These are phyloP conservation scores for Phragmatobia fuliginosa DNA, from an alignment of 2,888 invertebrate genomes.

Conservation along the genomic window DNA sequence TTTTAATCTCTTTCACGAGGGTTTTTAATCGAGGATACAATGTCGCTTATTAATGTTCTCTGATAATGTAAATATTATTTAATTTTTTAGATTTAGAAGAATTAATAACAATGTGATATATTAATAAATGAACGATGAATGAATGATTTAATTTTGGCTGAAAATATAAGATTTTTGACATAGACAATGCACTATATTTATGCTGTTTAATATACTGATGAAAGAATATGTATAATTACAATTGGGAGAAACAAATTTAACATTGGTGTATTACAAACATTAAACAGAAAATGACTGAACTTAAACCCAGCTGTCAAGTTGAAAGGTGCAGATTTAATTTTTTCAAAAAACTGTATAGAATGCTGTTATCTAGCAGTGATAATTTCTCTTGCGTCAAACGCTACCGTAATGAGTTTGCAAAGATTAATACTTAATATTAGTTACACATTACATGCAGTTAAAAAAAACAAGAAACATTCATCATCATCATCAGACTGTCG, in stretches of 20 bases:
- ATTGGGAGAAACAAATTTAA: background rate
- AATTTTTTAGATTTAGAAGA: too few relatives aligned
- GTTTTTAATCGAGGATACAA: too few relatives aligned
- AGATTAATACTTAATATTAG: background rate
- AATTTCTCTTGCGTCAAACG: background rate
- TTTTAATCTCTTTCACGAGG: too few relatives aligned
- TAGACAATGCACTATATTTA: background rate
- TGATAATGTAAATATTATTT: too few relatives aligned
- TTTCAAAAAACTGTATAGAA: background rate
- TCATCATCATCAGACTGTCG: too few relatives aligned
- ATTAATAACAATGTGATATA: too few relatives aligned
- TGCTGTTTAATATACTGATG: background rate
- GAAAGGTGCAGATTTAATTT: background rate
- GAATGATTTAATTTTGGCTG: background rate
- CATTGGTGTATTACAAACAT: too few relatives aligned
- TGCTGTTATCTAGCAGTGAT: background rate
- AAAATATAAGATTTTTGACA: background rate
- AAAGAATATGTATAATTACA: background rate
- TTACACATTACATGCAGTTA: background rate
- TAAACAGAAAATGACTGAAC: background rate
- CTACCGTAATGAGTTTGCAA: background rate
- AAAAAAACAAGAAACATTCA: background rate
- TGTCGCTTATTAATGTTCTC: too few relatives aligned
- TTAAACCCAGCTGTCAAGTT: background rate
- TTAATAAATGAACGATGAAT: too few relatives aligned